phyloP scores from a whole-genome alignment of 37 sponge, comb jelly and placozoan species.

The Hormiphora californensis region DNA sequence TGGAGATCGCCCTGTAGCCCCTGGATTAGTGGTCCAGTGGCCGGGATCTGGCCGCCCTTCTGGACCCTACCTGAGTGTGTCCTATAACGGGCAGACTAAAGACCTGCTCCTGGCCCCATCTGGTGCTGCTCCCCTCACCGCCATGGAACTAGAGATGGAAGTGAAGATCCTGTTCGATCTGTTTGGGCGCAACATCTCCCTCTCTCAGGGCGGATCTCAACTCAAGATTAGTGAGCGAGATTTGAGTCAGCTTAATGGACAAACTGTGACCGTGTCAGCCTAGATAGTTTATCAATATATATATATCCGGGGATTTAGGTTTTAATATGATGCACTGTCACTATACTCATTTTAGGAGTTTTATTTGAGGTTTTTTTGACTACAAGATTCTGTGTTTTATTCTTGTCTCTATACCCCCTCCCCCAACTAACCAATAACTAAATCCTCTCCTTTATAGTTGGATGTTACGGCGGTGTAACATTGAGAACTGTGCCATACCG shows the following conservation, averaged over 20 bases:
- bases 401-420: neutral
- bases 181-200: neutral
- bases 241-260: neutral
- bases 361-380: too few relatives aligned
- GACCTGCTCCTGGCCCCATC: neutral
- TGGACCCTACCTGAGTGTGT: neutral
- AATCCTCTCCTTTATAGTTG: neutral
- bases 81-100: neutral
- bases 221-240: neutral
- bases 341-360: too few relatives aligned
- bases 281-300: too few relatives aligned
- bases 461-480: constrained; percentile 36
- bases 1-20: neutral
- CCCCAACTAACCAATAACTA: neutral
- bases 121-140: neutral
- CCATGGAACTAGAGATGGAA: neutral
- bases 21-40: neutral
- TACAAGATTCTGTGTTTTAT: neutral
- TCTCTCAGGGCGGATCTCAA: neutral
- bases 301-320: too few relatives aligned
- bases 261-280: neutral
- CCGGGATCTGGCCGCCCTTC: constrained; percentile 17
- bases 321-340: too few relatives aligned
- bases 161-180: constrained; percentile 34
- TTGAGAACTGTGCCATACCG: constrained; percentile 62